These are phyloP conservation scores for Sterrhoptilus dennistouni DNA, from an alignment of 2,113 vertebrate species.

Conservation along the genomic window DNA sequence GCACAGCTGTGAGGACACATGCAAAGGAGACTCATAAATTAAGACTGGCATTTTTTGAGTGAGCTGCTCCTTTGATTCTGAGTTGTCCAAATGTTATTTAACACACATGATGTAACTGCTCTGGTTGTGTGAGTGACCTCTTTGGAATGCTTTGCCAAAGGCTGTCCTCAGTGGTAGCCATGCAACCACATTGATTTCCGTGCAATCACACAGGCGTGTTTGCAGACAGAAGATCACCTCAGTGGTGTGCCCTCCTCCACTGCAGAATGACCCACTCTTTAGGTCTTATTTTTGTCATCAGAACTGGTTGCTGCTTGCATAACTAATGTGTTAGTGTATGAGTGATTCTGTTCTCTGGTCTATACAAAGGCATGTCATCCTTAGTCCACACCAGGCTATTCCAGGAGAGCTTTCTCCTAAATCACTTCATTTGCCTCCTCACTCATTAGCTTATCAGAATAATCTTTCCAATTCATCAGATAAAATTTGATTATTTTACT, in stretches of 20 bases:
- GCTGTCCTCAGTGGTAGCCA: not conserved
- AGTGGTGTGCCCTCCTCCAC: rapidly evolving
- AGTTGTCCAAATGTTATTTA: not conserved
- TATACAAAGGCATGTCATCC: not conserved
- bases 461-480: not conserved
- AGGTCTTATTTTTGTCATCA: not conserved
- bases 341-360: not conserved
- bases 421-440: not conserved
- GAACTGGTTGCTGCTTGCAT: not conserved
- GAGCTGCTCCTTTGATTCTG: not conserved
- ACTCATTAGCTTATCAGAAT: not conserved
- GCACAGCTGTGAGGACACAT: not conserved
- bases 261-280: not conserved
- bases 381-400: not conserved
- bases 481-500: not conserved
- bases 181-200: not conserved
- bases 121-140: not conserved
- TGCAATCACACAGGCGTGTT: rapidly evolving
- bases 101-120: not conserved
- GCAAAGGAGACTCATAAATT: not conserved
- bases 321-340: not conserved
- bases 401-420: not conserved
- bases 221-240: not conserved
- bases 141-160: not conserved
- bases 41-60: not conserved